phyloP scores from a whole-genome alignment of 2,888 invertebrate species.

The Odontocolon sp. region DNA sequence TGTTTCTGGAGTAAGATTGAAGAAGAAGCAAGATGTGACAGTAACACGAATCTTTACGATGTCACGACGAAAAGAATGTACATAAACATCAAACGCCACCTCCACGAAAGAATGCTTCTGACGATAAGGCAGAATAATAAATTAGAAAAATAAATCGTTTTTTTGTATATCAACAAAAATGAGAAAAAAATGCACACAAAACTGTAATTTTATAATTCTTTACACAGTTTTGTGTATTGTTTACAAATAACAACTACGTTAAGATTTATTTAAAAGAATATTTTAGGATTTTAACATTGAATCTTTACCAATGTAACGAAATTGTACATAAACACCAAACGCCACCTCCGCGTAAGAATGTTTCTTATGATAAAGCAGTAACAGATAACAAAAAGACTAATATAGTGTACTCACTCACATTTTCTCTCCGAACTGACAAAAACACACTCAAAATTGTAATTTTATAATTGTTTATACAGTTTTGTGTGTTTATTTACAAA shows the following conservation, averaged over 20 bases:
- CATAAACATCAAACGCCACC: background rate
- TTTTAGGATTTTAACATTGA: too few species aligned
- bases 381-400: background rate
- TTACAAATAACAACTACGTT: background rate
- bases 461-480: slow-evolving; percentile 1
- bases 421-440: too few species aligned
- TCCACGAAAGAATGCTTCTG: background rate
- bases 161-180: too few species aligned
- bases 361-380: background rate
- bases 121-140: background rate
- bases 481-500: background rate
- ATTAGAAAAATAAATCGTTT: too few species aligned
- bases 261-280: background rate
- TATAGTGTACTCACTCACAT: too few species aligned
- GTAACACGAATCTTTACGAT: too few species aligned
- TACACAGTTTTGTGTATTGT: background rate
- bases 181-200: too few species aligned
- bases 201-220: slow-evolving; percentile 1
- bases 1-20: too few species aligned
- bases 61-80: too few species aligned
- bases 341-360: background rate
- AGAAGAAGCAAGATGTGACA: background rate
- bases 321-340: background rate
- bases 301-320: too few species aligned
- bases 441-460: slow-evolving; percentile 8